Evolutionary conservation across 2,888 invertebrate species (phyloP).

Genomic region (Plebejus anna): DNA sequence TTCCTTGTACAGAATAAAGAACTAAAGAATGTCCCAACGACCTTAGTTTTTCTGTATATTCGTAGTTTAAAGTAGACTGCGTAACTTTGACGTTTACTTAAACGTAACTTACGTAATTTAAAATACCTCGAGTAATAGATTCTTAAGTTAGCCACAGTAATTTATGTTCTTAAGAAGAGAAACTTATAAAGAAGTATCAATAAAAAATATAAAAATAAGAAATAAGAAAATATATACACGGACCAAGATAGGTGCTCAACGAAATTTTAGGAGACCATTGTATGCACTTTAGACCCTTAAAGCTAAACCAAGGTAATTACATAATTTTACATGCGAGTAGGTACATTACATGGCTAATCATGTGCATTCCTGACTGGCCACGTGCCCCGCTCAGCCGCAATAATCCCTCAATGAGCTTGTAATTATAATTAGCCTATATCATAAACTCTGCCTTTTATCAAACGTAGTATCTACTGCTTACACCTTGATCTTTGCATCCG

Average conservation of each 20-base stretch:
- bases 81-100: too few relatives aligned
- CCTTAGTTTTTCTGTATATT: too few relatives aligned
- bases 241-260: not conserved
- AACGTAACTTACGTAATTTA: too few relatives aligned
- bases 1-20: not conserved
- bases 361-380: conserved; percentile 6
- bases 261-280: not conserved
- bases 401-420: conserved; percentile 27
- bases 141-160: too few relatives aligned
- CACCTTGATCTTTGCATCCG: too few relatives aligned
- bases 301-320: not conserved
- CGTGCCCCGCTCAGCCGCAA: conserved; percentile 26
- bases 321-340: not conserved
- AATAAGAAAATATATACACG: too few relatives aligned
- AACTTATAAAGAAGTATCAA: not conserved
- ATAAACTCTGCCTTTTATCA: too few relatives aligned
- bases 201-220: too few relatives aligned
- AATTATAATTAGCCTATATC: conserved; percentile 17
- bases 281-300: not conserved
- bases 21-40: not conserved
- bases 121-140: too few relatives aligned
- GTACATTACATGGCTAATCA: not conserved
- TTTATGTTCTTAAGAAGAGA: not conserved
- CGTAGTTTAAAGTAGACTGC: too few relatives aligned
- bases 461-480: too few relatives aligned